A percentile compares a stretch with the other conserved stretches of the same genome.
Evolutionary conservation across 2,797 vertebrate genomes (phyloP).

Genomic region (Smutsia temminckii): DNA sequence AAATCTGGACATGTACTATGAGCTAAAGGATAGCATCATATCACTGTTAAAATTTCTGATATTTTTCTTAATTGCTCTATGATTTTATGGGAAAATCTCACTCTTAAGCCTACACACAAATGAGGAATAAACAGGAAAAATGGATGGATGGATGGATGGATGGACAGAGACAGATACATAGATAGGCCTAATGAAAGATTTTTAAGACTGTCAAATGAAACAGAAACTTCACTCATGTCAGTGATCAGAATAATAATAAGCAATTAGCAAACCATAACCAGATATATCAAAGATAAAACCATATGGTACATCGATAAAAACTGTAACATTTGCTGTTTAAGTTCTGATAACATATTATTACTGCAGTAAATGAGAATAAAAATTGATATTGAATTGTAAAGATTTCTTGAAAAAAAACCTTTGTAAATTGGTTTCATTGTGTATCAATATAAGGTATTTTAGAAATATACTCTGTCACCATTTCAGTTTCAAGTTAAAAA

Average conservation of each 20-base stretch:
- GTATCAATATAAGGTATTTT: neutral
- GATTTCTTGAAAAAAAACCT: neutral
- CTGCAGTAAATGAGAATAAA: neutral
- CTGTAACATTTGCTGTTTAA: neutral
- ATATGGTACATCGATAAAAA: neutral
- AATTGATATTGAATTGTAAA: neutral
- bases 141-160: neutral
- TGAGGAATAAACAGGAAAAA: neutral
- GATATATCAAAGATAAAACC: neutral
- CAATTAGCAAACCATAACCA: neutral
- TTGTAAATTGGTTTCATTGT: neutral
- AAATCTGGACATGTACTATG: neutral
- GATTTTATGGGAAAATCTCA: constrained; percentile 8
- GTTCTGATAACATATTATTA: neutral
- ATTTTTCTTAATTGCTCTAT: neutral
- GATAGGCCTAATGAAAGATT: neutral
- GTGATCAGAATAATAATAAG: constrained; percentile 10
- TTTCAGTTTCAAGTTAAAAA: constrained; percentile 26
- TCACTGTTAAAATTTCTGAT: neutral
- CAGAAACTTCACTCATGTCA: neutral
- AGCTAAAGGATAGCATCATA: neutral
- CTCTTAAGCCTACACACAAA: neutral
- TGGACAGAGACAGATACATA: neutral
- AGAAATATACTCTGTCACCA: neutral
- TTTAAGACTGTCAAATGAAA: neutral